These are phyloP conservation scores for Neotoma lepida DNA, from an alignment of 2,113 vertebrate genomes.

Conservation along the genomic window DNA sequence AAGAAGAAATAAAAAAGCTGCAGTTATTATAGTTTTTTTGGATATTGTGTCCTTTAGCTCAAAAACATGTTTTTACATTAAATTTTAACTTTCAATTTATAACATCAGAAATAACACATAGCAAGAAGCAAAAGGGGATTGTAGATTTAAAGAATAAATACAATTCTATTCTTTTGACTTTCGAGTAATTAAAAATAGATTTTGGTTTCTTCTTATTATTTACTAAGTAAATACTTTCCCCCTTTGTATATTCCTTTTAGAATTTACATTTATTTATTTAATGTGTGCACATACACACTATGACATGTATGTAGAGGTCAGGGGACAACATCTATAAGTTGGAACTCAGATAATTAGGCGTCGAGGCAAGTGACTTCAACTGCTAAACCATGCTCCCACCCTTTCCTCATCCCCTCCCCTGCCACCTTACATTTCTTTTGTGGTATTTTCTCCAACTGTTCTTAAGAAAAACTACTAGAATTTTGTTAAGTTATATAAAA, in stretches of 20 bases:
- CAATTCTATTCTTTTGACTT: slow-evolving; percentile 13
- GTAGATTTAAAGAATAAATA: not conserved
- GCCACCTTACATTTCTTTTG: not conserved
- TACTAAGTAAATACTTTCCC: not conserved
- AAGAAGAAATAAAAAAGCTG: not conserved
- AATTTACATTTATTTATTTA: not conserved
- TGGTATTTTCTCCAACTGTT: slow-evolving; percentile 20
- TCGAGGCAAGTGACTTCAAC: not conserved
- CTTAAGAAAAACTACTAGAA: slow-evolving; percentile 23
- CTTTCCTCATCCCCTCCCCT: not conserved
- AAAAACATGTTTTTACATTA: slow-evolving; percentile 43
- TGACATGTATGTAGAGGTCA: not conserved
- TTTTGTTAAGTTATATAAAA: slow-evolving; percentile 55
- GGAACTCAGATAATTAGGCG: not conserved
- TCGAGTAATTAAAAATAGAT: not conserved
- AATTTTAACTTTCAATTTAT: not conserved
- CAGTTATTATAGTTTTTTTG: not conserved
- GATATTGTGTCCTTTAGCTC: not conserved
- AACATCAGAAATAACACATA: not conserved
- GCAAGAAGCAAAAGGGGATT: not conserved
- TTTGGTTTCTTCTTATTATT: slow-evolving; percentile 8
- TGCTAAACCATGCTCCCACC: not conserved
- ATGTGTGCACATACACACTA: not conserved
- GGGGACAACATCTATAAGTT: too few relatives aligned
- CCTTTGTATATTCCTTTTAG: not conserved